A percentile compares a stretch with the other conserved stretches of the same genome.
Conservation (phyloP, 2,113 vertebrate genomes). For the Mus musculus region DNA sequence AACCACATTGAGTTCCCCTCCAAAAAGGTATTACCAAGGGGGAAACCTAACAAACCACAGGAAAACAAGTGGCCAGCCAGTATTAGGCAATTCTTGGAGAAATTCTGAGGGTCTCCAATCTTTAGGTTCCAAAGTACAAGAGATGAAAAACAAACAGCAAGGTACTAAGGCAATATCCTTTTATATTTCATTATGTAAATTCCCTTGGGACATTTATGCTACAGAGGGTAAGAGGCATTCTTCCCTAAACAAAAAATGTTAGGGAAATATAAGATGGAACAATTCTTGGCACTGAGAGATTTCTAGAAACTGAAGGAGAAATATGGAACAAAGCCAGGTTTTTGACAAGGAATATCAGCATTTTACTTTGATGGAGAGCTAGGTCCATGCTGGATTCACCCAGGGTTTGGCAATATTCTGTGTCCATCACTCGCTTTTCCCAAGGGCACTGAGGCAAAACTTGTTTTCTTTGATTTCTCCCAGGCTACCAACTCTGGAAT, state of each 20-base stretch:
- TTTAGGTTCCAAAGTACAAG: constrained; percentile 76
- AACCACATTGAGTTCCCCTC: constrained; percentile 26
- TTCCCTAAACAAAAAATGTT: constrained; percentile 77
- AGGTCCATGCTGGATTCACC: not conserved
- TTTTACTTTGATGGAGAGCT: constrained; percentile 83
- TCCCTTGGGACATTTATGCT: constrained; percentile 86
- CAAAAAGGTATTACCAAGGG: constrained; percentile 29
- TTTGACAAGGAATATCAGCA: constrained; percentile 86
- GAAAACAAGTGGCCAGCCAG: constrained; percentile 37
- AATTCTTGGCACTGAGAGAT: constrained; percentile 49
- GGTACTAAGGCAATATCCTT: constrained; percentile 90
- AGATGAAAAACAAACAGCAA: constrained; percentile 84
- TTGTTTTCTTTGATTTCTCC: not conserved
- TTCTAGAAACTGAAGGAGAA: constrained; percentile 66
- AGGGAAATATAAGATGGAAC: constrained; percentile 82
- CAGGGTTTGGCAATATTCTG: not conserved
- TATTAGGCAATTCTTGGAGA: constrained; percentile 49
- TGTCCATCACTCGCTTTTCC: not conserved
- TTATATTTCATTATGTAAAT: constrained; percentile 93
- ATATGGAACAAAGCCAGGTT: constrained; percentile 75
- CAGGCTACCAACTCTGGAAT: not conserved
- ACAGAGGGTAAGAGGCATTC: constrained; percentile 73
- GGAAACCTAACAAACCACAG: constrained; percentile 34
- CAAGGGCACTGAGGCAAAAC: not conserved
- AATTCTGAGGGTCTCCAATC: constrained; percentile 53